Base-by-base conservation (phyloP, 2,888 invertebrate species). In the Caenorhabditis sp. region DNA sequence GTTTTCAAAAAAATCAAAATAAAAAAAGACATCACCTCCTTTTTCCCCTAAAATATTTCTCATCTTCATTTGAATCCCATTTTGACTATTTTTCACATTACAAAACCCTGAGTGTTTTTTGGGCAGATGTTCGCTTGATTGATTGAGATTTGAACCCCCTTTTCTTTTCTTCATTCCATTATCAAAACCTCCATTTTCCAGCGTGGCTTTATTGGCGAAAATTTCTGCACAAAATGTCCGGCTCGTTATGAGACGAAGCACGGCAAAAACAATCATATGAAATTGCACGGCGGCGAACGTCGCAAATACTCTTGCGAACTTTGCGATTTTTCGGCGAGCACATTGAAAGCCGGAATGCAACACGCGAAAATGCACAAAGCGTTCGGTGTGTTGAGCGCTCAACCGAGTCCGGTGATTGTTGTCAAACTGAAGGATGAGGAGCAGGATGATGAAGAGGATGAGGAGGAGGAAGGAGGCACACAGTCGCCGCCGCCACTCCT, bases 291-390 rank as follows among this genome's bases (percentile, higher is more conserved):
- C 5, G 61, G 71, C 19, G 66, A 67, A 50, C 24, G 21, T 1
- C 60, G 75, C 2, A 68, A 69, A 58, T 71, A 66, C 24, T 54
- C 62, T 14, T 79, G 79, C 54, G 77, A 77, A 26, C 64, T 71
- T 43, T 79, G 79, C 57, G 75, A 77, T 53, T 79, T 79, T 65
- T 70, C 72, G 2, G 58, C 77, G 17, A 61, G 36, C 26, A 72
- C 79, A 0, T 43, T 60, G 17, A 77, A 79, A 61, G 72, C 79
- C 6, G 57, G 72, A 10, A 54, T 58, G 19, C 60, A 60, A 54
- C 79, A 79, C 43, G 53, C 58, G 14, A 59, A 58, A 23, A 49
- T 73, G 37, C 79, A 79, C 55, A 55, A 60, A 31, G 49, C 37
- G 10, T 60, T 58, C 37, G 74, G 74, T 21, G 74, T 74, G 2